Evolutionary conservation across 2,113 vertebrate species (phyloP).

Genomic region (Ellobius talpinus): DNA sequence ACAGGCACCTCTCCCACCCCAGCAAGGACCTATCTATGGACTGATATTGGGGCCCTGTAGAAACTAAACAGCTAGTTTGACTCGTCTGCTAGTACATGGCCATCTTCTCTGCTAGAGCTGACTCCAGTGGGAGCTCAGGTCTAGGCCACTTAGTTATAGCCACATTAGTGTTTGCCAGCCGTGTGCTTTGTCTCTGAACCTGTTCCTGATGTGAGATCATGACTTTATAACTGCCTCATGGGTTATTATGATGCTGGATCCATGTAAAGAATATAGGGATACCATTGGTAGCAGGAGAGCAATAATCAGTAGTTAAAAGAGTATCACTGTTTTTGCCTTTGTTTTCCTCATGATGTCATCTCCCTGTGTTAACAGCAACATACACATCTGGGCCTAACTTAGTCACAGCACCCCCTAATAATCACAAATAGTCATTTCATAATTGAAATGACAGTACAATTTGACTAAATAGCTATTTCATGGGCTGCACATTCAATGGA

Average conservation of each 20-base stretch:
- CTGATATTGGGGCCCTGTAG: not conserved
- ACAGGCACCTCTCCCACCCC: not conserved
- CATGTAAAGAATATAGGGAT: not conserved
- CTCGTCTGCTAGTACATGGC: not conserved
- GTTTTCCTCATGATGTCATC: not conserved
- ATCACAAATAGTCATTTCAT: constrained; percentile 28
- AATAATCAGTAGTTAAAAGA: not conserved
- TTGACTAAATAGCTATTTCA: not conserved
- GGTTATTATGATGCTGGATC: not conserved
- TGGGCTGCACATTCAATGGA: not conserved
- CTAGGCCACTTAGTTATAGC: not conserved
- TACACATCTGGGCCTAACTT: not conserved
- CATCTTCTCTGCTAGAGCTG: not conserved
- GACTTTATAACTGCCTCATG: not conserved
- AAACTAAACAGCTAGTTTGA: not conserved
- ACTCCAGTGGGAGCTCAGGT: not conserved
- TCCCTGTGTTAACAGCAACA: not conserved
- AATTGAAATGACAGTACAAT: not conserved
- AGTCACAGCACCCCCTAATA: not conserved
- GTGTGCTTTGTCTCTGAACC: not conserved
- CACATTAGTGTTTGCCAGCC: not conserved
- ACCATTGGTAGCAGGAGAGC: not conserved
- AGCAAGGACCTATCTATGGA: not conserved
- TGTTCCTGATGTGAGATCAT: not conserved
- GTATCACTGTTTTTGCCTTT: not conserved